Evolutionary conservation across 2,888 invertebrate genomes (phyloP).

Genomic region (Carterocephalus palaemon): DNA sequence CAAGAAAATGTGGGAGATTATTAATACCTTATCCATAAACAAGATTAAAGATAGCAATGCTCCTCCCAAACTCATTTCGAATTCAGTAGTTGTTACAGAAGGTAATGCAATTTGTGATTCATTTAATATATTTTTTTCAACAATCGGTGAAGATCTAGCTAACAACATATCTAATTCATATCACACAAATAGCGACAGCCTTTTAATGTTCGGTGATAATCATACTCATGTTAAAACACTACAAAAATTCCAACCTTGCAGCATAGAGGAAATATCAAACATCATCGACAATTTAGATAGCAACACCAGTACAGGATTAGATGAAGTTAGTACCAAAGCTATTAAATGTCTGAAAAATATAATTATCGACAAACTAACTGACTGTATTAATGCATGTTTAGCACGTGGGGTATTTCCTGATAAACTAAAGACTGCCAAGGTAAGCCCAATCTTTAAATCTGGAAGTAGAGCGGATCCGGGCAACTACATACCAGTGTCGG

Average conservation of each 20-base stretch:
- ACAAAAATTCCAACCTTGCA: slow-evolving; percentile 5
- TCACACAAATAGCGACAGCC: too few relatives aligned
- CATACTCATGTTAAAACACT: not conserved
- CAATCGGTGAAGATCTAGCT: slow-evolving; percentile 9
- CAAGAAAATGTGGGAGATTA: slow-evolving; percentile 26
- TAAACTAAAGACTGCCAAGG: slow-evolving; percentile 19
- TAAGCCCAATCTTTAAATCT: slow-evolving; percentile 25
- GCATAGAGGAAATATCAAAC: slow-evolving; percentile 13
- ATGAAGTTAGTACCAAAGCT: slow-evolving; percentile 25
- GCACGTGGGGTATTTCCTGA: slow-evolving; percentile 21
- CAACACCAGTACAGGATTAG: slow-evolving; percentile 23
- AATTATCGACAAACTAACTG: slow-evolving; percentile 4
- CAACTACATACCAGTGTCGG: slow-evolving; percentile 26
- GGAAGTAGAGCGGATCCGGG: slow-evolving; percentile 17
- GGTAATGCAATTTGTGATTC: slow-evolving; percentile 11
- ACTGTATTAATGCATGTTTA: slow-evolving; percentile 24
- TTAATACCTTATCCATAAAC: slow-evolving; percentile 18
- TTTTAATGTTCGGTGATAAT: too few relatives aligned
- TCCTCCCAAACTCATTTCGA: slow-evolving; percentile 16
- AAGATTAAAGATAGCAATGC: slow-evolving; percentile 12
- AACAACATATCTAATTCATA: slow-evolving; percentile 3
- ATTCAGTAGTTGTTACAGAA: slow-evolving; percentile 5
- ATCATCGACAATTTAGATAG: slow-evolving; percentile 23
- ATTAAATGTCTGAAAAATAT: slow-evolving; percentile 24
- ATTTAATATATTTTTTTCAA: slow-evolving; percentile 23